These are phyloP conservation scores for Ceyx cyanopectus DNA, from an alignment of 2,113 vertebrate species.

Conservation along the genomic window DNA sequence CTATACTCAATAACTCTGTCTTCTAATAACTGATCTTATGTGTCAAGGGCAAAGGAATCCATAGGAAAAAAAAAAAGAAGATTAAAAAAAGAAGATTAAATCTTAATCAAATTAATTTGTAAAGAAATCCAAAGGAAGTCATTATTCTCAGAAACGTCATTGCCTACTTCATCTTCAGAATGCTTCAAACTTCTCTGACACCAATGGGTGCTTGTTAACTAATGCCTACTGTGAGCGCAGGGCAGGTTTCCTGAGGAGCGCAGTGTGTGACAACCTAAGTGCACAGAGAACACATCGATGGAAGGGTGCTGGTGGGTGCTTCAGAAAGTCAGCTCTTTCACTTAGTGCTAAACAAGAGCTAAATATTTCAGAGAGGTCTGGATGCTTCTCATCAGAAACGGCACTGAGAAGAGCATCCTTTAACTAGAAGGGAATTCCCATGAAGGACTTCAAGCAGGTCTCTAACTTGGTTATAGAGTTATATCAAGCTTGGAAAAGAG, in stretches of 20 bases:
- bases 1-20: conserved; percentile 2
- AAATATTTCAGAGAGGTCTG: not conserved
- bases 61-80: not conserved
- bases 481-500: not conserved
- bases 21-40: conserved; percentile 14
- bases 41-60: conserved; percentile 64
- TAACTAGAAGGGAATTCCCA: not conserved
- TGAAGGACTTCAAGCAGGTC: not conserved
- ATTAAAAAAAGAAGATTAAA: conserved; percentile 44
- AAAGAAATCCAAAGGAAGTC: conserved; percentile 61
- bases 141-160: conserved; percentile 60
- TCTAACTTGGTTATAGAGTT: not conserved
- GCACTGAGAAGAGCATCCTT: conserved; percentile 19
- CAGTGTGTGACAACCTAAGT: fast-evolving
- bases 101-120: conserved; percentile 68
- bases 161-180: conserved; percentile 68
- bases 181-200: conserved; percentile 18
- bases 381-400: not conserved
- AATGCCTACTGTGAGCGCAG: not conserved
- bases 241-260: not conserved
- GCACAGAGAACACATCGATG: not conserved
- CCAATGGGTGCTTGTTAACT: conserved; percentile 35
- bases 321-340: not conserved
- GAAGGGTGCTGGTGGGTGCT: not conserved
- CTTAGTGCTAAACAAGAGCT: not conserved